These are phyloP conservation scores for Machaerirhynchus nigripectus DNA, from an alignment of 2,113 vertebrate genomes.

Conservation along the genomic window DNA sequence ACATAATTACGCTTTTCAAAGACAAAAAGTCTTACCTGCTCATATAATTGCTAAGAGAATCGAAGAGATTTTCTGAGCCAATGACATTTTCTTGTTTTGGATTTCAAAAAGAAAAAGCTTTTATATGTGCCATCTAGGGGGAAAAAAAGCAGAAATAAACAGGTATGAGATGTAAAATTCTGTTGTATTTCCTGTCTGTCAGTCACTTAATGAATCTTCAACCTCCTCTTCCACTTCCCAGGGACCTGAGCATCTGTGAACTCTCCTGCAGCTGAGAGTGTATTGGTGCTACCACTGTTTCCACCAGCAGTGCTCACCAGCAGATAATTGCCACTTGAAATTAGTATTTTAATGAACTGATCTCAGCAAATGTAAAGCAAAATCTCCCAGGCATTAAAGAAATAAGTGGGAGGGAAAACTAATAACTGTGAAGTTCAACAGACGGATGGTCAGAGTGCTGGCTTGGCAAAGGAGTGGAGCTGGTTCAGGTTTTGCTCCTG, in stretches of 20 bases:
- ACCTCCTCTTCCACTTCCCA: neutral
- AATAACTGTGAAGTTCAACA: slow-evolving; percentile 34
- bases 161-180: neutral
- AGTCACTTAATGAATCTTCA: neutral
- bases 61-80: neutral
- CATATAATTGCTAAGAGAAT: neutral
- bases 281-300: slow-evolving; percentile 22
- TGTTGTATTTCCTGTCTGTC: neutral
- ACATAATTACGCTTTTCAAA: neutral
- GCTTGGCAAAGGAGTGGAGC: neutral
- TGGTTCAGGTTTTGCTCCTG: neutral
- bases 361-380: slow-evolving; percentile 68
- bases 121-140: neutral
- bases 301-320: slow-evolving; percentile 36
- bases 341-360: slow-evolving; percentile 73
- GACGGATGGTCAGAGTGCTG: slow-evolving; percentile 21
- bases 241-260: slow-evolving; percentile 47
- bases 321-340: slow-evolving; percentile 74
- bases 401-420: slow-evolving; percentile 31
- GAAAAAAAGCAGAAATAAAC: neutral
- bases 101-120: neutral
- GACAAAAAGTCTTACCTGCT: neutral
- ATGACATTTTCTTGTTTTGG: neutral
- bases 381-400: slow-evolving; percentile 61
- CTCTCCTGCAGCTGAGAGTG: slow-evolving; percentile 25